Evolutionary conservation across 2,113 vertebrate species (phyloP).

Genomic region (Uria lomvia): DNA sequence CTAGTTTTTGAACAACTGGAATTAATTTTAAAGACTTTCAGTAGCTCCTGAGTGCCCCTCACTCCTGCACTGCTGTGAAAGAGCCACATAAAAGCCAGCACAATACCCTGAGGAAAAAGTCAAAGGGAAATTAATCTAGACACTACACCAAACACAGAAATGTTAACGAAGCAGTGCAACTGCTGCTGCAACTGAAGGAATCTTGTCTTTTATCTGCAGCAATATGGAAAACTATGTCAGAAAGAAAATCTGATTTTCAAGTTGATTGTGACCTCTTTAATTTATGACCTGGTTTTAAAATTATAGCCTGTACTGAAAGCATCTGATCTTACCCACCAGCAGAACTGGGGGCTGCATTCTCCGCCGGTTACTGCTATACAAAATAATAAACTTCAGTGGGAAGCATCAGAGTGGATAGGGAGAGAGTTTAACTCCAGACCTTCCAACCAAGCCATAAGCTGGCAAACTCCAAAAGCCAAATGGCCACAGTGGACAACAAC

Average conservation of each 20-base stretch:
- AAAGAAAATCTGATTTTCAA: neutral
- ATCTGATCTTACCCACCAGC: neutral
- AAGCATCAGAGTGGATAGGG: neutral
- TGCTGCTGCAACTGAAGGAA: neutral
- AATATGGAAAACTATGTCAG: neutral
- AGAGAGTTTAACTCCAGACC: neutral
- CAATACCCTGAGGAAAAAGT: neutral
- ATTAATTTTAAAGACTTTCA: neutral
- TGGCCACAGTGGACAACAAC: accelerated
- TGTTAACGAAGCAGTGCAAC: neutral
- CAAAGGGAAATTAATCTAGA: neutral
- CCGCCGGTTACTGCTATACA: neutral
- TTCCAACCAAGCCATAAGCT: neutral
- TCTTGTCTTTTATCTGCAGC: neutral
- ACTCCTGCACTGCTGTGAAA: neutral
- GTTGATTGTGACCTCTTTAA: neutral
- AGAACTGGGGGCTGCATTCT: neutral
- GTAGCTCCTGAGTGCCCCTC: neutral
- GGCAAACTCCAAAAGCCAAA: neutral
- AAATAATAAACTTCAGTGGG: neutral
- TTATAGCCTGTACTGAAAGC: neutral
- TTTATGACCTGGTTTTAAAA: neutral
- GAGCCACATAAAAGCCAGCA: neutral
- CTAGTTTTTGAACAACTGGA: neutral
- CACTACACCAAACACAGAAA: neutral